Evolutionary conservation across 2,113 vertebrate genomes (phyloP), one percentile per base, ranked within the genome.

Genomic region (Shinisaurus crocodilurus): DNA sequence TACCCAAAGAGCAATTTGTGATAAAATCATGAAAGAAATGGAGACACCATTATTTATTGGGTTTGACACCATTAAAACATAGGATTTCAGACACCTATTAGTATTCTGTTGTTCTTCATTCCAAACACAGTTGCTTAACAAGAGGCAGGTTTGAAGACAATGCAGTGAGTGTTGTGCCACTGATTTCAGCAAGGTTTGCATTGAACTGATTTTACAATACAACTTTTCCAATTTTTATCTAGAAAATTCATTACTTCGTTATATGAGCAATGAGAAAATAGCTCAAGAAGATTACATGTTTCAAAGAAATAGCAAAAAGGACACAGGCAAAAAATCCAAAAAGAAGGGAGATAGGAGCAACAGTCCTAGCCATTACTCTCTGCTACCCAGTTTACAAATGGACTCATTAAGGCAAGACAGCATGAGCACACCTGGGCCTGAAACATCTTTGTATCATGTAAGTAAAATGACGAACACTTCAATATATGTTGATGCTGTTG

Each of bases 311-410:
- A 98, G 98, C 95, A 98, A 98, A 96, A 98, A 98, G 82, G 98
- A 99, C 93, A 99, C 98, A 1, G 98, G 98, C 15, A 99, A 99
- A 92, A 98, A 99, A 57, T 97, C 97, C 54, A 99, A 99, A 97
- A 99, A 99, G 98, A 99, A 99, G 79, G 98, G 98, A 88, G 99
- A 99, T 94, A 99, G 99, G 96, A 98, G 98, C 50, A 98, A 97
- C 92, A 99, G 99, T 95, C 99, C 99, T 86, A 98, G 98, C 95
- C 99, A 99, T 97, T 99, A 99, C 83, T 97, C 98, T 0, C 96
- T 99, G 50, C 97, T 98, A 87, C 97, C 98, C 75, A 98, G 98
- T 96, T 98, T 99, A 89, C 99, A 99, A 96, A 99, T 99, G 97
- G 99, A 99, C 72, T 98, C 98, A n/a, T 34, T 98, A 91, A 97